A percentile compares a stretch with the other conserved stretches of the same genome.
These are phyloP conservation scores for Luperina nickerlii DNA, from an alignment of 2,888 invertebrate species.

Conservation along the genomic window DNA sequence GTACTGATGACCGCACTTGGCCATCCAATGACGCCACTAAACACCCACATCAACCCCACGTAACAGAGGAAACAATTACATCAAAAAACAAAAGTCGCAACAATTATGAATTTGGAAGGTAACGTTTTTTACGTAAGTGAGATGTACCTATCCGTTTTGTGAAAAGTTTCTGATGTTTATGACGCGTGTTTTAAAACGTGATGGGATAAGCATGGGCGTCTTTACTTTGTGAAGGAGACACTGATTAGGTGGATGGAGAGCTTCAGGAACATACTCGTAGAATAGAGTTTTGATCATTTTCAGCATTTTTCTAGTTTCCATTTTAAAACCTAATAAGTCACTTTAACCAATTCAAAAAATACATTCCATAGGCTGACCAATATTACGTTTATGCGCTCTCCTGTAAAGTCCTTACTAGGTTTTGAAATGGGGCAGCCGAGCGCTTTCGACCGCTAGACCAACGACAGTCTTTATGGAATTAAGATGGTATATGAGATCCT, in stretches of 20 bases:
- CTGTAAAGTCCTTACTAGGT: too few species aligned
- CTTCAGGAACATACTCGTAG: neutral
- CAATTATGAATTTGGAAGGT: constrained; percentile 7
- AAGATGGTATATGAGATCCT: too few species aligned
- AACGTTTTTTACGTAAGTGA: constrained; percentile 25
- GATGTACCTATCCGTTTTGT: neutral
- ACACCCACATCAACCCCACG: neutral
- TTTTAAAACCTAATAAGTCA: too few species aligned
- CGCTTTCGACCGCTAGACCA: too few species aligned
- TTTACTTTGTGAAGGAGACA: constrained; percentile 6
- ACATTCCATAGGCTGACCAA: too few species aligned
- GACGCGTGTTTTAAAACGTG: constrained; percentile 48
- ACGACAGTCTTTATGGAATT: too few species aligned
- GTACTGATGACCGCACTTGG: constrained; percentile 10
- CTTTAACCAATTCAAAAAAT: too few species aligned
- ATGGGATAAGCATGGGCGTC: neutral
- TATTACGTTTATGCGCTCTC: too few species aligned
- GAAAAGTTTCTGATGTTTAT: neutral
- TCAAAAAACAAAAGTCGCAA: constrained; percentile 22
- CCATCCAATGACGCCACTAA: neutral
- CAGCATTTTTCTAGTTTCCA: neutral
- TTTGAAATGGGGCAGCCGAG: too few species aligned
- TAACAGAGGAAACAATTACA: constrained; percentile 13
- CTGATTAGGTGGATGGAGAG: neutral
- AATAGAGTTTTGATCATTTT: neutral